phyloP scores from a whole-genome alignment of 2,888 invertebrate genomes.

The Melanostoma mellinum region DNA sequence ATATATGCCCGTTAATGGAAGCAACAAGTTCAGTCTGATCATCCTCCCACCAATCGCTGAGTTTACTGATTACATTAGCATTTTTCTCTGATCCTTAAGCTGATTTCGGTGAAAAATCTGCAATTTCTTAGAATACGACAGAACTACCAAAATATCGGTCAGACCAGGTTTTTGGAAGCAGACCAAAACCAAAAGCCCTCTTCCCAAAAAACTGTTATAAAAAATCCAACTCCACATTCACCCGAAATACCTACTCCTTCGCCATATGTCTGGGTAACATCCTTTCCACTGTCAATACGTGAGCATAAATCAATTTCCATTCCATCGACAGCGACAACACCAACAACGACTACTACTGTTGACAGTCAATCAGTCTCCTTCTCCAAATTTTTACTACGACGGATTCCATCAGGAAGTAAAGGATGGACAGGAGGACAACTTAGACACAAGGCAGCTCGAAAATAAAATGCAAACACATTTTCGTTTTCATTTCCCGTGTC shows the following conservation, averaged over 20 bases:
- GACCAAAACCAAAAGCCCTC: background rate
- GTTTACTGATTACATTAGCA: no score
- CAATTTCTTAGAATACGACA: no score
- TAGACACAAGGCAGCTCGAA: slow-evolving; percentile 1
- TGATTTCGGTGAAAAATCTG: no score
- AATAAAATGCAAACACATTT: slow-evolving; percentile 54
- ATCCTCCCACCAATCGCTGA: no score
- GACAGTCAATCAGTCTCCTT: slow-evolving; percentile 69
- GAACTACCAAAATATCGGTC: no score
- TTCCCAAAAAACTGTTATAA: slow-evolving; percentile 38
- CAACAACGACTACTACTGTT: slow-evolving; percentile 55
- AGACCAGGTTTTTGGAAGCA: background rate
- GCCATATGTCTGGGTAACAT: slow-evolving; percentile 35
- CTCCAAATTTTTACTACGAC: slow-evolving; percentile 1
- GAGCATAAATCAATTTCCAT: slow-evolving; percentile 72
- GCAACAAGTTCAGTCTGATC: no score
- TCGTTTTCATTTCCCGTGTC: slow-evolving; percentile 70
- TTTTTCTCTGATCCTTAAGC: no score
- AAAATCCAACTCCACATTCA: slow-evolving; percentile 35
- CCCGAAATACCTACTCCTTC: background rate
- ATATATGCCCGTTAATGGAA: no score
- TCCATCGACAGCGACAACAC: slow-evolving; percentile 35
- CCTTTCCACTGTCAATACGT: slow-evolving; percentile 57
- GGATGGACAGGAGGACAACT: slow-evolving; percentile 44
- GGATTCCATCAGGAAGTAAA: slow-evolving; percentile 25